Base-by-base conservation (phyloP, 2,797 vertebrate genomes). In the Pogonophryne albipinna region DNA sequence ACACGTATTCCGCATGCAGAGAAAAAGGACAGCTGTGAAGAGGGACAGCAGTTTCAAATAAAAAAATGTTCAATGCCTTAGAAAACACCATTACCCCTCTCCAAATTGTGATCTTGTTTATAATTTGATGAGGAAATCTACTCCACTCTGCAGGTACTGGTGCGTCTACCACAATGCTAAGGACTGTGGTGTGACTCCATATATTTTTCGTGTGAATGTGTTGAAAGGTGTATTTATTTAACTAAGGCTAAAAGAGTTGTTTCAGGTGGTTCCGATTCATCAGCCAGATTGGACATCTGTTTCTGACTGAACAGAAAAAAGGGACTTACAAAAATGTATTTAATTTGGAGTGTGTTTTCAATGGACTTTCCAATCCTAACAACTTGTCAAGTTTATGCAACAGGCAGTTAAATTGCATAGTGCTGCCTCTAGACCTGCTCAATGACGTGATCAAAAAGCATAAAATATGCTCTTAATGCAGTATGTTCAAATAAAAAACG, bases 241-340 rank as follows among this genome's bases (percentile, higher is more conserved):
- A 95, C 92, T 95, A 93, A 91, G 87, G 91, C 94, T 95, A 79
- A 91, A 93, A 94, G 94, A 96, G 95, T 97, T 96, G 95, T 97
- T 97, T 96, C 96, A 97, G 96, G 97, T 98, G 97, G 96, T 97
- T 97, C 94, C 82, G 93, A 96, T 97, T 97, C 94, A 93, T 97
- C 94, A 93, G 93, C 94, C 92, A 91, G 94, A 92, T 95, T 93
- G 87, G 91, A 95, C 96, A 97, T 97, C 97, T 98, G 97, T 94
- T 97, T 94, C 93, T 96, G 93, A 93, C 96, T 96, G 94, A 89
- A 92, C 90, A 47, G 63, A 77, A 79, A 89, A 23, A 92, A 85
- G 80, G 71, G 88, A 89, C 91, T 92, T 86, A 72, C 90, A 94
- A 93, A 94, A 94, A 91, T 86, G 73, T 84, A 78, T 94, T 96